Evolutionary conservation across 2,113 vertebrate genomes (phyloP).

Genomic region (Mystacornis crossleyi): DNA sequence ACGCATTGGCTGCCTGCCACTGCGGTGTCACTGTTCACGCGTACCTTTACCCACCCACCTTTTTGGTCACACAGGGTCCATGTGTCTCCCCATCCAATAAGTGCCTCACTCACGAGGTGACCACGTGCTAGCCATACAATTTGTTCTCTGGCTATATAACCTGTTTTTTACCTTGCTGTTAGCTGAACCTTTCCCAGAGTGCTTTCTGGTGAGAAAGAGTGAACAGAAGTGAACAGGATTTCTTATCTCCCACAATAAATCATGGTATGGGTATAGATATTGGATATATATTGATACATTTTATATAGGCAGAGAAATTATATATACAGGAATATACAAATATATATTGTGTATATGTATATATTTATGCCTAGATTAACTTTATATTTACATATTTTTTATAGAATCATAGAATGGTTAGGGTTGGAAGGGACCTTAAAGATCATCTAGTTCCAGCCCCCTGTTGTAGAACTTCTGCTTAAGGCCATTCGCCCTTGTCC

Average conservation of each 20-base stretch:
- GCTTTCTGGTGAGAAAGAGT: too few species aligned
- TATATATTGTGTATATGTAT: neutral
- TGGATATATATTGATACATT: neutral
- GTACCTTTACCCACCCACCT: too few species aligned
- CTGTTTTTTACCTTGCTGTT: too few species aligned
- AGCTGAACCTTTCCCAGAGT: too few species aligned
- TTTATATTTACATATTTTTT: neutral
- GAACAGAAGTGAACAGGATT: too few species aligned
- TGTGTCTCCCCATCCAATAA: too few species aligned
- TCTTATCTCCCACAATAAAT: neutral
- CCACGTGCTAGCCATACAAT: too few species aligned
- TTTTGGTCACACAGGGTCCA: too few species aligned
- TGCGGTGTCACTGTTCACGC: too few species aligned
- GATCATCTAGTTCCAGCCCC: neutral
- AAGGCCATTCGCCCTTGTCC: neutral
- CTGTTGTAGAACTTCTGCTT: neutral
- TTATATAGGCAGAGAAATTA: neutral
- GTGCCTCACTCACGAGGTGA: too few species aligned
- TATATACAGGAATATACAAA: neutral
- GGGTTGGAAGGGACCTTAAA: neutral
- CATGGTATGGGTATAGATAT: neutral
- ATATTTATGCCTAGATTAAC: neutral
- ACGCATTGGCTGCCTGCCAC: too few species aligned
- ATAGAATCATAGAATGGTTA: neutral
- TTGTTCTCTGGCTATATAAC: too few species aligned